phyloP scores from a whole-genome alignment of 2,888 invertebrate genomes.

The Machimus atricapillus region DNA sequence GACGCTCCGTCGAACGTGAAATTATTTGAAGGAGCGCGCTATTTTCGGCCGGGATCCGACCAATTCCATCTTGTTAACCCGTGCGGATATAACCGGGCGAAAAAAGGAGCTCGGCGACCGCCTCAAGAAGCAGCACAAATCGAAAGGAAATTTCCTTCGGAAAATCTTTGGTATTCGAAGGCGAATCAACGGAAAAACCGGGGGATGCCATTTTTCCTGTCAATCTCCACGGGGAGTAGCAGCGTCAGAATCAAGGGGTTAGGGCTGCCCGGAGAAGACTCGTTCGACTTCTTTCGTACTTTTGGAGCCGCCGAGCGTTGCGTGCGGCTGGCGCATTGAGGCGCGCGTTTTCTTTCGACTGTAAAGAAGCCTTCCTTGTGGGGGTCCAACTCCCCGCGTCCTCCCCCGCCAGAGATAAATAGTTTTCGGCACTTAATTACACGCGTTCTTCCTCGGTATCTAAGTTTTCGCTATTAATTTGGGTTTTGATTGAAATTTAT shows the following conservation, averaged over 20 bases:
- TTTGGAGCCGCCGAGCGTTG: background rate
- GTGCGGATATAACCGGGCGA: background rate
- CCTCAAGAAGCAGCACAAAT: background rate
- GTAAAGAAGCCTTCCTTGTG: background rate
- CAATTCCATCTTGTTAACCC: conserved; percentile 18
- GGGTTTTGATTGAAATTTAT: conserved; percentile 26
- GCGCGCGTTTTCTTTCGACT: background rate
- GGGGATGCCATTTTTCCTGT: background rate
- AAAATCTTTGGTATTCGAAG: conserved; percentile 1
- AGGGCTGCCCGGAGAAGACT: background rate
- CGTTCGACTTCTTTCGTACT: background rate
- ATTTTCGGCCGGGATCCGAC: conserved; percentile 14
- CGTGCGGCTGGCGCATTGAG: background rate
- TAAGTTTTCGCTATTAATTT: conserved; percentile 13
- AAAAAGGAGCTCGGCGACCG: background rate
- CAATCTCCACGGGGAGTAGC: background rate
- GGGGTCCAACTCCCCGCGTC: background rate
- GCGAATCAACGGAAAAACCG: conserved; percentile 6
- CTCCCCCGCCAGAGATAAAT: conserved; percentile 1
- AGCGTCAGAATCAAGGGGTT: background rate
- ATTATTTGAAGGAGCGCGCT: conserved; percentile 11
- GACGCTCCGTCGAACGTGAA: conserved; percentile 21
- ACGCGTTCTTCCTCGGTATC: background rate
- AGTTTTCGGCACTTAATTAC: conserved; percentile 36
- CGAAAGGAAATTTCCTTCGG: background rate